A percentile compares a stretch with the other conserved stretches of the same genome.
Evolutionary conservation across 2,888 invertebrate species (phyloP).

Genomic region (Drosophila bunnanda): DNA sequence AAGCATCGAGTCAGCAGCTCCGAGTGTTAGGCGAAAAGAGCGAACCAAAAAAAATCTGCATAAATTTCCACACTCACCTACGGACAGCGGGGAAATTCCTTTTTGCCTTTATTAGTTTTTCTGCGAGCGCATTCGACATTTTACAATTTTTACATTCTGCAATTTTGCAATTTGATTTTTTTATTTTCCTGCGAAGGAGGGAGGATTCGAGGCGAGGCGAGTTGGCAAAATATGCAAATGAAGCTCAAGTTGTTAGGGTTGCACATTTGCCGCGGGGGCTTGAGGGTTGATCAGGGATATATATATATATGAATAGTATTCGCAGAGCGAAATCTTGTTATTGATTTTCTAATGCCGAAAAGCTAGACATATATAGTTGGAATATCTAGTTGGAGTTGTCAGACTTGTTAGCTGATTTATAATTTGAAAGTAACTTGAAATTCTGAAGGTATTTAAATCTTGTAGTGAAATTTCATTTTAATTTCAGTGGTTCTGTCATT

Average conservation of each 20-base stretch:
- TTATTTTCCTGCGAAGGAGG: slow-evolving; percentile 30
- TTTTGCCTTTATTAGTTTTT: slow-evolving; percentile 67
- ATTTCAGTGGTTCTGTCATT: no score
- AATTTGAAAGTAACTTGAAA: background rate
- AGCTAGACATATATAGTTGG: slow-evolving; percentile 4
- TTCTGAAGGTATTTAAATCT: background rate
- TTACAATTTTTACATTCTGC: slow-evolving; percentile 48
- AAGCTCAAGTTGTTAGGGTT: slow-evolving; percentile 73
- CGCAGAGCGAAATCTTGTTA: slow-evolving; percentile 46
- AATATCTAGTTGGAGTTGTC: background rate
- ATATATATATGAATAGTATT: slow-evolving; percentile 25
- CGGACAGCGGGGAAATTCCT: slow-evolving; percentile 55
- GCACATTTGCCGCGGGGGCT: slow-evolving; percentile 30
- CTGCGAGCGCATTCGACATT: slow-evolving; percentile 62
- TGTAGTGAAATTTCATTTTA: no score
- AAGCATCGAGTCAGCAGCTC: slow-evolving; percentile 49
- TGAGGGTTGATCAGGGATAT: slow-evolving; percentile 54
- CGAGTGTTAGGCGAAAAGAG: slow-evolving; percentile 39
- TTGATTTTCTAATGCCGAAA: slow-evolving; percentile 58
- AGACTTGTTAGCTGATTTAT: background rate
- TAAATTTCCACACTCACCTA: slow-evolving; percentile 62
- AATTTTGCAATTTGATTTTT: slow-evolving; percentile 48
- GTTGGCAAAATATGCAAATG: slow-evolving; percentile 73
- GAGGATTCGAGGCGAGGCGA: slow-evolving; percentile 22
- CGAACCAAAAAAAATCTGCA: slow-evolving; percentile 61